Base-by-base conservation (phyloP, 53 echinoderm and acorn worm genomes). In the Stichopus horrens region DNA sequence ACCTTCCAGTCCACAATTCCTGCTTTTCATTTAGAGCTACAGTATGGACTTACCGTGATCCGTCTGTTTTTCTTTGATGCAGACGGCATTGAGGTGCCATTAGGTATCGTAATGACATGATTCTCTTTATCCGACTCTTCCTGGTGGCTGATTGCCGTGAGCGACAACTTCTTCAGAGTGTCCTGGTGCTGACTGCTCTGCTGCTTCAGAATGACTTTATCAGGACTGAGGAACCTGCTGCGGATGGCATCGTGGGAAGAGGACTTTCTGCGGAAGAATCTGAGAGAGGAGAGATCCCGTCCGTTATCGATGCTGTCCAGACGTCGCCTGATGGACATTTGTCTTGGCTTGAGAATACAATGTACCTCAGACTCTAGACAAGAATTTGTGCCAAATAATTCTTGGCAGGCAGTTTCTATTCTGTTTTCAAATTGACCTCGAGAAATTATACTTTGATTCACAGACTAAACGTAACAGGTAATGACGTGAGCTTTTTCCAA, bases 11-110 rank as follows among this genome's bases (percentile, higher is more conserved):
- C 37, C 37, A 37, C 37, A 37, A 37, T 37, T 37, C 37, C 37
- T 37, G 37, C 37, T 37, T 37, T 37, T 37, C 2, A 0, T 1
- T 37, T 37, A 37, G 37, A 37, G 37, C 37, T 37, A n/a, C n/a
- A n/a, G n/a, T n/a, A 37, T 37, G 37, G 37, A 81, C 81, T 81
- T 56, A 81, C 81, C 13, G 81, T 81, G 21, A 81, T 57, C 57
- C 58, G 56, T 18, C 57, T 81, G 6, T 81, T 55, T 56, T 56
- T 51, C 5, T n/a, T 58, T 57, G 7, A 21, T 11, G 53, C 16
- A 56, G 58, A 21, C 21, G 81, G 21, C 22, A 58, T 57, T 57
- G 81, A 58, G 58, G n/a, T 81, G 81, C 57, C 81, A 81, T 58
- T 21, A 54, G 81, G 81, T 10, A 81, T 55, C 7, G 81, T 7